These are phyloP conservation scores for Fistularia commersonii DNA, from an alignment of 2,797 vertebrate species.

Conservation along the genomic window DNA sequence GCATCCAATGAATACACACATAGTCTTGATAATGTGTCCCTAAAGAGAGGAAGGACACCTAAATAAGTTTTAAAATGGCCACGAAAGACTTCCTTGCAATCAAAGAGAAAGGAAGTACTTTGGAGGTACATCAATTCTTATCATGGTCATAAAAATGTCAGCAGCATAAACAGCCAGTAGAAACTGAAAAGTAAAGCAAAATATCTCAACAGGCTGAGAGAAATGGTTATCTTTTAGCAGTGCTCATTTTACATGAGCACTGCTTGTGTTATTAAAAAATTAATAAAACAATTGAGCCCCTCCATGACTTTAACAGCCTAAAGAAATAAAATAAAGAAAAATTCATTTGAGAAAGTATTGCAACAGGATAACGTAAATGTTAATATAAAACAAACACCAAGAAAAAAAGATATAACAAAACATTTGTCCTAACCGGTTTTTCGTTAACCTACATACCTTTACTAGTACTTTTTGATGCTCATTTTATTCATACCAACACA, in stretches of 20 bases:
- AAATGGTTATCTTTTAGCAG: slow-evolving; percentile 20
- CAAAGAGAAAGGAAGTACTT: slow-evolving; percentile 59
- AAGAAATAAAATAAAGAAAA: too few relatives aligned
- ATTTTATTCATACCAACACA: too few relatives aligned
- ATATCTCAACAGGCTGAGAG: slow-evolving; percentile 27
- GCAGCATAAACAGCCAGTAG: slow-evolving; percentile 51
- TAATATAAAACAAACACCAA: too few relatives aligned
- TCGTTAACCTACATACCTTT: too few relatives aligned
- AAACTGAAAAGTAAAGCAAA: slow-evolving; percentile 28
- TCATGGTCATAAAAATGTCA: slow-evolving; percentile 42
- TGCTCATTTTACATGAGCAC: slow-evolving; percentile 6
- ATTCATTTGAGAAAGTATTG: too few relatives aligned
- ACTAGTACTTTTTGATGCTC: too few relatives aligned
- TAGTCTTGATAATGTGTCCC: neutral
- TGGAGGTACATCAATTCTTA: slow-evolving; percentile 57
- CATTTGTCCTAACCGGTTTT: too few relatives aligned
- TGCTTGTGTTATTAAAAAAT: too few relatives aligned
- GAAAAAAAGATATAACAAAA: too few relatives aligned
- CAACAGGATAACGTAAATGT: too few relatives aligned
- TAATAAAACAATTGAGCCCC: too few relatives aligned
- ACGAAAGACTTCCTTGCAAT: slow-evolving; percentile 25
- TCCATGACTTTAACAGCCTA: too few relatives aligned
- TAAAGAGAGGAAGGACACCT: neutral
- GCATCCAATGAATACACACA: slow-evolving; percentile 1
- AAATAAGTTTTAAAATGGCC: neutral